Conservation (phyloP, 2,797 vertebrate genomes). For the Pitangus sulphuratus region DNA sequence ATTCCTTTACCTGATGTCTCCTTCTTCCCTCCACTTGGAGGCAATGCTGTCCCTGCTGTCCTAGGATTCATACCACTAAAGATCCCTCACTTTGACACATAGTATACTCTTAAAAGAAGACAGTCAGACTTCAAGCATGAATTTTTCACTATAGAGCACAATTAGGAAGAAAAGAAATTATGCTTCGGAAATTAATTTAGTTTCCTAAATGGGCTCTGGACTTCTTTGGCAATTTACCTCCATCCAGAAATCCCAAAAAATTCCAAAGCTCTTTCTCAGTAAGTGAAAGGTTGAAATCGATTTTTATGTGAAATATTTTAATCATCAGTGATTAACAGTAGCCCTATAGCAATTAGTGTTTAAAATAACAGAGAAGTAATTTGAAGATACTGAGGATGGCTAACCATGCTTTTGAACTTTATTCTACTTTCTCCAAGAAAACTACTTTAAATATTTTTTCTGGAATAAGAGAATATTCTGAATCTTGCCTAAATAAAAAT, state of each 20-base stretch:
- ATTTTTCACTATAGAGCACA: neutral
- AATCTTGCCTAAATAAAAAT: neutral
- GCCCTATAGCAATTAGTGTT: neutral
- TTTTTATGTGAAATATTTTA: neutral
- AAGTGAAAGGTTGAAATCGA: neutral
- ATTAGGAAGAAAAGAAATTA: neutral
- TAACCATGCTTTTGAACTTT: neutral
- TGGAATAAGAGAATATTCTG: neutral
- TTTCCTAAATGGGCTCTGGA: neutral
- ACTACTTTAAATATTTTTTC: neutral
- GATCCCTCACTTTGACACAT: neutral
- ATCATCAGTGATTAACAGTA: neutral
- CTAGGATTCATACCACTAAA: neutral
- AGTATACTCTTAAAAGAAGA: neutral
- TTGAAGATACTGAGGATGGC: neutral
- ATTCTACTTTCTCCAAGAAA: neutral
- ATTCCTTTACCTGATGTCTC: neutral
- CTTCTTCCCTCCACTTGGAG: neutral
- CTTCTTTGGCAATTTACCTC: neutral
- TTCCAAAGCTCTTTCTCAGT: neutral
- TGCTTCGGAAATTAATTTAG: neutral
- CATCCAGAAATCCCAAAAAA: neutral
- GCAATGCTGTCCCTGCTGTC: neutral
- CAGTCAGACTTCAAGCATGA: neutral
- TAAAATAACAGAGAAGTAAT: slow-evolving; percentile 7